Evolutionary conservation across 2,113 vertebrate species (phyloP), one percentile per base, ranked within the genome.

Genomic region (Tachysurus vachellii): DNA sequence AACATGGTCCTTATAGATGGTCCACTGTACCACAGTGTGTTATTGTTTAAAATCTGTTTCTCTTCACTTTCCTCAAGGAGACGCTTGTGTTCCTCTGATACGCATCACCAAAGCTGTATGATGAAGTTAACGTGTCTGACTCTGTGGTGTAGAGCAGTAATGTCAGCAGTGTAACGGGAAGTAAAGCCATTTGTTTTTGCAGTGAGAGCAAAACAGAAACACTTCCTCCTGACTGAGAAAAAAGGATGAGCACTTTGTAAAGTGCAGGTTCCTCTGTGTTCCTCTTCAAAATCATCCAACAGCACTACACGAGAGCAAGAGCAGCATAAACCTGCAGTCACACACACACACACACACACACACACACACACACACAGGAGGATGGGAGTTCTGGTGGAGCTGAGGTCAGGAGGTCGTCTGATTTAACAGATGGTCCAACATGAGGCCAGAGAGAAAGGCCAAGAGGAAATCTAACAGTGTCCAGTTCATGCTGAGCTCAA

Each of bases 381-480:
- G 9, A 26, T 47, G 9, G 12, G 23, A 54, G 75, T 47, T 77
- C 23, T 9, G n/a, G 28, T 5, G 14, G n/a, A 54, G 75, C 23
- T 13, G 12, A 79, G 76, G 76, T 56, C 53, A 80, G 53, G n/a
- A 6, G 53, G 53, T 80, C n/a, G n/a, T 80, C 76, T 80, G 76
- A 80, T 57, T 19, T 56, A 80, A 80, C 76, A 80, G 76, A 80
- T 80, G 76, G 76, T 80, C 76, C 50, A 36, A 80, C 76, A 80
- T 80, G 76, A 57, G 53, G 76, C 54, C 76, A 80, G 76, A 56
- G 53, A 80, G 17, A 54, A 79, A 76, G 73, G 73, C 44, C 73
- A 47, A 50, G 73, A 76, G 73, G 44, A 50, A 26, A 0, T 13
- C 53, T 19, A 11, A 80, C 2, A 57, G 75, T 2, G 9, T 79